Evolutionary conservation across 2,888 invertebrate genomes (phyloP), one percentile per base, ranked within the genome.

Genomic region (Dicranocentrus wangi): DNA sequence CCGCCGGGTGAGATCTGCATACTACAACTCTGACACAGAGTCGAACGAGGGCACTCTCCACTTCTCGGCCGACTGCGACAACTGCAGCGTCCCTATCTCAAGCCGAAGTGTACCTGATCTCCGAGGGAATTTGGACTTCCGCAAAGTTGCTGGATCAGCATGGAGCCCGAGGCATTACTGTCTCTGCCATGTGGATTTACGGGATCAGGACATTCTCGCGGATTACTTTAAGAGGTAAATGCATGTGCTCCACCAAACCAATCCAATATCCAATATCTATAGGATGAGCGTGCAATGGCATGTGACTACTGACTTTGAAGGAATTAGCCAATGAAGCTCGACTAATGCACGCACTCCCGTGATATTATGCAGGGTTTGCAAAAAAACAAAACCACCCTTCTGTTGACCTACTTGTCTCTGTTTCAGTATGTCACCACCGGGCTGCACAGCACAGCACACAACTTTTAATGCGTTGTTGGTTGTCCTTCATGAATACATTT

Each of bases 91-190:
- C 60, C 21, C 51, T 58, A 65, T 69, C 60, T 83, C 84, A 13
- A 75, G 71, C 27, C 66, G 84, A 71, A 86, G 85, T 79, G 84
- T 83, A 70, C 84, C 84, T 77, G 84, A 84, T 76, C 77, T 84
- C 13, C 60, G 79, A 60, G 76, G 73, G 5, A 86, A 86, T 79
- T 80, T 85, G 51, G 83, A 86, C 63, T 85, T 86, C 73, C 58
- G 82, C 8, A 85, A 85, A 80, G 60, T 83, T 55, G 81, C 42
- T 60, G 61, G 73, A 55, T 73, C 80, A 73, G 73, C 80, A 27
- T 80, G 80, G 80, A 80, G 63, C 19, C 53, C 71, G 32, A 84
- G 84, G 68, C 83, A 84, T 66, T 81, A 82, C 63, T 85, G 84
- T 27, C 81, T 85, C 17, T 86, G 85, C 60, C 83, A 84, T 63